phyloP scores from a whole-genome alignment of 2,888 invertebrate species.

The Agrenia bidenticulata region DNA sequence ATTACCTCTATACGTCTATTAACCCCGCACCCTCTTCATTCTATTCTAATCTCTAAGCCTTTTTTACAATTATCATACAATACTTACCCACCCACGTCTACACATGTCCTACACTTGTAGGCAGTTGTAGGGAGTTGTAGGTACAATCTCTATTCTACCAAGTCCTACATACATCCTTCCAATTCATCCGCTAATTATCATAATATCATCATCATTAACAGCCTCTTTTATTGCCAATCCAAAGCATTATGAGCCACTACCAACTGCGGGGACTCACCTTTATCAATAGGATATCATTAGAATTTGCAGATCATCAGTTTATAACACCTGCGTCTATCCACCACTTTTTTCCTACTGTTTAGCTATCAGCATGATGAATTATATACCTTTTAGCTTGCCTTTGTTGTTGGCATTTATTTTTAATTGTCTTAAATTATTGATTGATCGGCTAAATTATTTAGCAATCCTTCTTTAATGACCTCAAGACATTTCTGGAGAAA shows the following conservation, averaged over 20 bases:
- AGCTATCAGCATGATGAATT: neutral
- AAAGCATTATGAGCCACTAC: conserved; percentile 5
- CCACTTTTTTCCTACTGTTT: neutral
- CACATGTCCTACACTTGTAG: conserved; percentile 48
- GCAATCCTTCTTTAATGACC: too few species aligned
- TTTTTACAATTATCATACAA: conserved; percentile 22
- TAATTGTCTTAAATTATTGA: too few species aligned
- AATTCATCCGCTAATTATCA: conserved; percentile 25
- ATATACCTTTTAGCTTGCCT: neutral
- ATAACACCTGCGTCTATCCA: neutral
- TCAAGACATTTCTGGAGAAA: too few species aligned
- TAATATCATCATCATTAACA: conserved; percentile 22
- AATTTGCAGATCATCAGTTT: neutral
- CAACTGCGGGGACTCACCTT: neutral
- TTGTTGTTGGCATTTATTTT: too few species aligned
- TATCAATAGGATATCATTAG: too few species aligned
- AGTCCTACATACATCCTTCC: conserved; percentile 14
- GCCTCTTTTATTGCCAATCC: conserved; percentile 22
- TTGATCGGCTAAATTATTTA: too few species aligned
- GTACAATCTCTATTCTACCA: neutral
- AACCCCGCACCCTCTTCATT: conserved; percentile 48
- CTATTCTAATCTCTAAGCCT: conserved; percentile 21
- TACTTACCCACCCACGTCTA: conserved; percentile 41
- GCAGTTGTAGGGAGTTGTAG: too few species aligned
- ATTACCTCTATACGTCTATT: conserved; percentile 52